A percentile compares a stretch with the other conserved stretches of the same genome.
These are phyloP conservation scores for Pegoplata infirma DNA, from an alignment of 2,888 invertebrate genomes.

Conservation along the genomic window DNA sequence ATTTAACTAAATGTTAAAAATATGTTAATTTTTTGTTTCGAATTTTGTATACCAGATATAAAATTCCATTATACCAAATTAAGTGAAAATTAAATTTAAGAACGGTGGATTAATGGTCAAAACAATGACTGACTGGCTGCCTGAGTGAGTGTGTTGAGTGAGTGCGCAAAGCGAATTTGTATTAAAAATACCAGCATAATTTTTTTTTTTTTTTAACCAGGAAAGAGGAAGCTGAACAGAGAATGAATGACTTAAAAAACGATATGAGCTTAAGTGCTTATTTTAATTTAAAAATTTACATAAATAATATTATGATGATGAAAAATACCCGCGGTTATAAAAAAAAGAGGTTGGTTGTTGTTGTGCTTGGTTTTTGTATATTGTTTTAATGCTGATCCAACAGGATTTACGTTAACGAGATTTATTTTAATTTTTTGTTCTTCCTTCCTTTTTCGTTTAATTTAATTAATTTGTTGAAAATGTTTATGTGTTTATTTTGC, in stretches of 20 bases:
- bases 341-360: constrained; percentile 17
- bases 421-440: constrained; percentile 11
- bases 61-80: constrained; percentile 60
- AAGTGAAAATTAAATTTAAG: constrained; percentile 65
- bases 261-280: constrained; percentile 40
- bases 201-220: too few relatives aligned
- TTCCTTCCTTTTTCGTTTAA: not conserved
- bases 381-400: constrained; percentile 49
- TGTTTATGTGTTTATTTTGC: not conserved
- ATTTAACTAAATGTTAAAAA: constrained; percentile 64
- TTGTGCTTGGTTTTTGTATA: too few relatives aligned
- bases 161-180: too few relatives aligned
- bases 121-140: constrained; percentile 17
- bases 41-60: constrained; percentile 6
- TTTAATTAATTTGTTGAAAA: not conserved
- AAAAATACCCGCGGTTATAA: constrained; percentile 12
- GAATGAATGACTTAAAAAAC: constrained; percentile 1
- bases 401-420: constrained; percentile 42
- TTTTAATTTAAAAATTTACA: constrained; percentile 35
- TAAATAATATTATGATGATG: constrained; percentile 22
- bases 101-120: constrained; percentile 49
- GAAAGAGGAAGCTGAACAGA: too few relatives aligned
- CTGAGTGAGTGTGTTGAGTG: constrained; percentile 22
- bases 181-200: constrained; percentile 25
- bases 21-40: constrained; percentile 63